Percentiles rank a stretch among this genome's conserved stretches.
phyloP scores from a whole-genome alignment of 2,888 invertebrate species.

The Caenorhabditis sp. region DNA sequence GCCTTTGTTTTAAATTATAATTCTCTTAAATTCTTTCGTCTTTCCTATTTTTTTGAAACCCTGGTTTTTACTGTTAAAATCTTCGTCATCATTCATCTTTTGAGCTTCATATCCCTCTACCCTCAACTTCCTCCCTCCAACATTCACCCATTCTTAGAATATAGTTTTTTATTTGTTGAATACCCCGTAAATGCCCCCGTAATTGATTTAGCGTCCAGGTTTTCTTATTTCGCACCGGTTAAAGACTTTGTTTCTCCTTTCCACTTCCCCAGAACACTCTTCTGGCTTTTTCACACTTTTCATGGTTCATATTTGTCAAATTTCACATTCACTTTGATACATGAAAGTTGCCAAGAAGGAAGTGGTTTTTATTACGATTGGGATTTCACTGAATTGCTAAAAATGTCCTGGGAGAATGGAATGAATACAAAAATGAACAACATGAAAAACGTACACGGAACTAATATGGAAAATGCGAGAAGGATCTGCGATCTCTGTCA shows the following conservation, averaged over 20 bases:
- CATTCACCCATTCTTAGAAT: background rate
- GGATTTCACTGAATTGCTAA: too few relatives aligned
- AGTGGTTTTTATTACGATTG: too few relatives aligned
- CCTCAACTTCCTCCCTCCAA: conserved; percentile 9
- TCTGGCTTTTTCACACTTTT: conserved; percentile 3
- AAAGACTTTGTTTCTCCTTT: conserved; percentile 3
- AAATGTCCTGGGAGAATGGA: too few relatives aligned
- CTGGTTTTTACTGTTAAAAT: too few relatives aligned
- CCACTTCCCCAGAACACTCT: conserved; percentile 14
- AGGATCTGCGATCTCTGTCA: too few relatives aligned
- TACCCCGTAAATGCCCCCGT: conserved; percentile 17
- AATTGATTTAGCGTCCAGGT: conserved; percentile 12
- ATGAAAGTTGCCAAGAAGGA: too few relatives aligned
- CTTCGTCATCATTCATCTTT: conserved; percentile 42
- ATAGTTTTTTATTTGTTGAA: background rate
- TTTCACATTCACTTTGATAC: too few relatives aligned
- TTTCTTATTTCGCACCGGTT: conserved; percentile 9
- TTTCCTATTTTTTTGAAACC: conserved; percentile 7
- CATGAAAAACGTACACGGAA: too few relatives aligned
- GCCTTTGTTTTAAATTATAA: background rate
- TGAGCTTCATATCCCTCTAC: conserved; percentile 14
- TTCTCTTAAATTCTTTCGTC: background rate
- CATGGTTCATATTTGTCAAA: conserved; percentile 1
- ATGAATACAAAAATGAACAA: too few relatives aligned
- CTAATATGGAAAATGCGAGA: too few relatives aligned